Evolutionary conservation across 2,888 invertebrate genomes (phyloP).

Genomic region (Phasia obesa): DNA sequence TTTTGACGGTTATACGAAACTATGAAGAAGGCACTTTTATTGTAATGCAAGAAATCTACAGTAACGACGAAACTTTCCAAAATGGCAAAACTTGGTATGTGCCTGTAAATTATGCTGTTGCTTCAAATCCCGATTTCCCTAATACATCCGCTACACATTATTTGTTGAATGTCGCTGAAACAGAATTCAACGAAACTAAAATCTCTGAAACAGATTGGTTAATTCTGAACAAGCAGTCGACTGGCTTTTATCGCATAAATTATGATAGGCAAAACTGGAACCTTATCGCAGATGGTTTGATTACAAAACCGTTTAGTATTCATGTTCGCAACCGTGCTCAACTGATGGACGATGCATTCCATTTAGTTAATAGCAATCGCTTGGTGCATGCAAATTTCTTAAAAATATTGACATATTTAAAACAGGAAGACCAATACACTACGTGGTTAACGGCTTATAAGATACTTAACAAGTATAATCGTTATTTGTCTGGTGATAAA

Average conservation of each 20-base stretch:
- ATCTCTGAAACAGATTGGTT: constrained; percentile 77
- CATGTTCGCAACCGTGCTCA: constrained; percentile 92
- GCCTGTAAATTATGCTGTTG: constrained; percentile 78
- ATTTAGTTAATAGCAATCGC: no score
- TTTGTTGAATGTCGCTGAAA: constrained; percentile 68
- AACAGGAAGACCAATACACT: constrained; percentile 79
- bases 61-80: constrained; percentile 67
- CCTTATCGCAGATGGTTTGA: constrained; percentile 85
- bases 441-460: constrained; percentile 78
- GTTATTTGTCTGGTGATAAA: background rate
- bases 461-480: background rate
- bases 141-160: constrained; percentile 77
- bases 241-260: constrained; percentile 86
- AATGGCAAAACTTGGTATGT: constrained; percentile 76
- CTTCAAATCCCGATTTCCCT: constrained; percentile 77
- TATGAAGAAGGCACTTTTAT: constrained; percentile 83
- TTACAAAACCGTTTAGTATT: constrained; percentile 86
- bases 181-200: constrained; percentile 73
- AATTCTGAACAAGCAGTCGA: constrained; percentile 80
- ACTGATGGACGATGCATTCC: constrained; percentile 92
- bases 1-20: constrained; percentile 83
- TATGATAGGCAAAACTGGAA: constrained; percentile 88
- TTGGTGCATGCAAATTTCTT: constrained; percentile 75
- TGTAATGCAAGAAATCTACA: constrained; percentile 83
- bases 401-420: constrained; percentile 77